Base-by-base conservation (phyloP, 2,113 vertebrate species). In the Ranitomeya variabilis region DNA sequence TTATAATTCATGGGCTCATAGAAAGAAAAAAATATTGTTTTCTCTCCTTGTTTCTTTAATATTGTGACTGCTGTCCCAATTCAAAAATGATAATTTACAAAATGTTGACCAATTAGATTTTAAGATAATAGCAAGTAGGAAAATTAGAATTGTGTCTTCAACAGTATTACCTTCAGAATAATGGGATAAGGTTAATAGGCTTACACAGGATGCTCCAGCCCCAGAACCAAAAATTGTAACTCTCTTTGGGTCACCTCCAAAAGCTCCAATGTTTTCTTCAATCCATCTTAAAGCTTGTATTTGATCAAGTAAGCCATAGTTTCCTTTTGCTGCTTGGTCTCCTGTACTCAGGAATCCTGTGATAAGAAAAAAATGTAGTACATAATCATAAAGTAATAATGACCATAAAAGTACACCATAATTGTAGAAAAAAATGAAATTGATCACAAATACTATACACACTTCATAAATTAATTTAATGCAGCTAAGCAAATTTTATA, bases 191-290 rank as follows among this genome's bases (percentile, higher is more conserved):
- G 98, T 99, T 90, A 99, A 92, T 69, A 99, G 95, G 91, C 97
- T 98, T 89, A 99, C 98, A 88, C 98, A 99, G 0, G 98, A 99
- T 0, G 98, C 98, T 21, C 98, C 98, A 0, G 98, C 98, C 0
- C 98, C 98, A 0, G 98, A 99, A 87, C 98, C 98, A 91, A 99
- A 99, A 85, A 99, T 97, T 89, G 98, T 99, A 71, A 99, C 97
- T 88, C 98, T 95, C 92, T 97, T 97, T 2, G 97, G 96, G 89
- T 99, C 98, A 62, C 98, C 98, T 86, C 98, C 98, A 16, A 99
- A 99, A 59, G 97, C 95, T 74, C 96, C 97, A 86, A 98, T 97
- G 69, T 99, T 99, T 93, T 99, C 97, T 93, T 98, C 97, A 84
- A 99, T 97, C 98, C 98, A 99, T 19, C 98, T 93, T 86, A 99